phyloP scores from a whole-genome alignment of 2,888 invertebrate species.

The Agrotis clavis region DNA sequence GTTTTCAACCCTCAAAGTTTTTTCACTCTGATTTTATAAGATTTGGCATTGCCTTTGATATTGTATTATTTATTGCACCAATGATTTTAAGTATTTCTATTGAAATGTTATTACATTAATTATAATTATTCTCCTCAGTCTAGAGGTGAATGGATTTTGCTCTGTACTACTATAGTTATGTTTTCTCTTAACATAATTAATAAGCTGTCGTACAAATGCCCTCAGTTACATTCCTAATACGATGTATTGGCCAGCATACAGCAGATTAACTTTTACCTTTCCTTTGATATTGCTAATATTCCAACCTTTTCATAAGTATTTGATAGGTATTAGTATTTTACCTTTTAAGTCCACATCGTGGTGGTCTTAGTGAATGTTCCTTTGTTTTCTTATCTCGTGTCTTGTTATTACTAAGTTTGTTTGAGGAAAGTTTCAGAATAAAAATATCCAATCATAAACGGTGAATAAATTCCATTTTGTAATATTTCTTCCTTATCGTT shows the following conservation, averaged over 20 bases:
- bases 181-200: not conserved
- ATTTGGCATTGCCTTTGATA: no score
- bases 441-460: not conserved
- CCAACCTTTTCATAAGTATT: conserved; percentile 4
- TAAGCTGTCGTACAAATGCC: conserved; percentile 1
- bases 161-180: not conserved
- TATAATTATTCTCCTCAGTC: not conserved
- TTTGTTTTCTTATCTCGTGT: not conserved
- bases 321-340: no score
- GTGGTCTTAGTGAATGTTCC: not conserved
- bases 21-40: no score
- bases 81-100: no score
- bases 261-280: conserved; percentile 29
- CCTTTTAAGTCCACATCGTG: not conserved
- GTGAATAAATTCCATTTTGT: conserved; percentile 12
- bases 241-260: conserved; percentile 12
- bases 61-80: no score
- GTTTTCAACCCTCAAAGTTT: no score
- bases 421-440: not conserved
- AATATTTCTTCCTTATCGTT: conserved; percentile 11
- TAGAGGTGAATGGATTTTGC: not conserved
- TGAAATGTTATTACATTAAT: no score
- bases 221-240: conserved; percentile 19
- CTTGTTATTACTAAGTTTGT: not conserved
- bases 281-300: conserved; percentile 30